phyloP scores from a whole-genome alignment of 2,797 vertebrate genomes.

The Myiotriccus ornatus region DNA sequence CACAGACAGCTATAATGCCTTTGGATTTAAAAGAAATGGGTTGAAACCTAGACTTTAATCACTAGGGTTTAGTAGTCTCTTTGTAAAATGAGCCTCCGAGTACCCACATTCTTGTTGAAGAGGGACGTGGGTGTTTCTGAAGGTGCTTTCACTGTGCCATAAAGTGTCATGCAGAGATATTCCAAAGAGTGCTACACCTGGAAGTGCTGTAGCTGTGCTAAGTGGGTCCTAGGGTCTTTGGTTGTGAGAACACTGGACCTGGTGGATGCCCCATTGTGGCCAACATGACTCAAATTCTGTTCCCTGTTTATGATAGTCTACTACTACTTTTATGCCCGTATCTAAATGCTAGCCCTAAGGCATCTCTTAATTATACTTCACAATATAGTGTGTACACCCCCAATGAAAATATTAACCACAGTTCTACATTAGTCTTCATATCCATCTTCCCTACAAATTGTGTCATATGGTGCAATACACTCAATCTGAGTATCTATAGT shows the following conservation, averaged over 20 bases:
- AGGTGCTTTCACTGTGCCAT: background rate
- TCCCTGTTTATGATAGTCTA: background rate
- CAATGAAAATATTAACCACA: background rate
- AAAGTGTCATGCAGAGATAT: background rate
- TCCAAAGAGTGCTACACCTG: background rate
- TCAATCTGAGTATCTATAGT: background rate
- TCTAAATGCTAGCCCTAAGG: background rate
- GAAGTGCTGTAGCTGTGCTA: background rate
- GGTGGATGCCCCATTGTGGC: fast-evolving
- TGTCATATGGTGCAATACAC: background rate
- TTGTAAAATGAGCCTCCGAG: background rate
- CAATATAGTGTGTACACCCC: background rate
- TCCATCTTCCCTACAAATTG: background rate
- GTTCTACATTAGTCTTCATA: background rate
- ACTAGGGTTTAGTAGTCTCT: background rate
- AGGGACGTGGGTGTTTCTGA: background rate
- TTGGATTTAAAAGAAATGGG: background rate
- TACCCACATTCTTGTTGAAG: background rate
- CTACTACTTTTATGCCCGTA: background rate
- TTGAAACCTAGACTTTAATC: background rate
- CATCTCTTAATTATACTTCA: background rate
- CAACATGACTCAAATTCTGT: background rate
- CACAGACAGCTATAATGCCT: background rate
- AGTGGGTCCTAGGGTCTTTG: background rate
- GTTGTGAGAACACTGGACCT: fast-evolving